phyloP scores from a whole-genome alignment of 1,140 invertebrate genomes.

The Trichoplusia ni region DNA sequence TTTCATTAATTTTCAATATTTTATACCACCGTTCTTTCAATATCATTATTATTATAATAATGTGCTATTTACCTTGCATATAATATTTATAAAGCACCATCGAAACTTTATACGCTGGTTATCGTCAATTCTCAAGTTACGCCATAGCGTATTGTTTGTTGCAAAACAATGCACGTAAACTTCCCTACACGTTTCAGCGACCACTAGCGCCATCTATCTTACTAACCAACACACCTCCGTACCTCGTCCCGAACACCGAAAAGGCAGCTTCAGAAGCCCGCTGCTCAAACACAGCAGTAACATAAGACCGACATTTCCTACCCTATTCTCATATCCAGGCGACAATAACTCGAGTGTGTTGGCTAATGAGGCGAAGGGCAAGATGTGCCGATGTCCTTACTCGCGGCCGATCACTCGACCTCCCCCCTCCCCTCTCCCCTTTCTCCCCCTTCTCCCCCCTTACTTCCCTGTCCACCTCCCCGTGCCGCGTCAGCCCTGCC shows the following conservation, averaged over 20 bases:
- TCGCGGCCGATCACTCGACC: constrained; percentile 46
- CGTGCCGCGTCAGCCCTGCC: background rate
- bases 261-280: too few relatives aligned
- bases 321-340: constrained; percentile 26
- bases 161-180: too few relatives aligned
- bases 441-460: background rate
- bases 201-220: too few relatives aligned
- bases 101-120: too few relatives aligned
- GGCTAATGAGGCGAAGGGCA: constrained; percentile 39
- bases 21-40: too few relatives aligned
- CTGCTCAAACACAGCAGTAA: constrained; percentile 13
- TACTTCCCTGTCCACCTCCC: background rate
- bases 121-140: too few relatives aligned
- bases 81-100: too few relatives aligned
- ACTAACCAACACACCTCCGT: background rate
- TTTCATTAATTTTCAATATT: too few relatives aligned
- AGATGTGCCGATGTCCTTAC: constrained; percentile 41
- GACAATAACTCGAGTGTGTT: constrained; percentile 34
- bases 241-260: background rate
- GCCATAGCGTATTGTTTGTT: too few relatives aligned
- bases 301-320: constrained; percentile 1
- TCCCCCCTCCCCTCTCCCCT: constrained; percentile 28
- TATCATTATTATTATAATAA: too few relatives aligned
- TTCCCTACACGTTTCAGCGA: too few relatives aligned
- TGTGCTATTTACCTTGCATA: too few relatives aligned